These are phyloP conservation scores for Tetramorium alpestre DNA, from an alignment of 1,140 invertebrate species.

Conservation along the genomic window DNA sequence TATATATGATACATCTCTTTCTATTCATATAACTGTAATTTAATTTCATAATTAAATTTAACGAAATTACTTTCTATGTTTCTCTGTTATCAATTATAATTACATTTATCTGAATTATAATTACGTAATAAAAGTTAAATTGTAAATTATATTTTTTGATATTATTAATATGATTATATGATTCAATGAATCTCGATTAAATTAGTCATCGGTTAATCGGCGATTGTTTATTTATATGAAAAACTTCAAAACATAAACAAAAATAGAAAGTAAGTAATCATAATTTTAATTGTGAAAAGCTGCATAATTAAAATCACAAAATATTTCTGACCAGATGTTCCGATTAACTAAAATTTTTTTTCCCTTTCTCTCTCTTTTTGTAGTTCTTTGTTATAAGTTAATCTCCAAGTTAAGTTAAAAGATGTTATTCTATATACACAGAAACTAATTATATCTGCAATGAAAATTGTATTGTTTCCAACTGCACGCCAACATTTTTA, in stretches of 20 bases:
- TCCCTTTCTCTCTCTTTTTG: neutral
- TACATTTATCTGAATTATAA: neutral
- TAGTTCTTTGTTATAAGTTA: constrained; percentile 9
- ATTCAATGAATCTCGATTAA: neutral
- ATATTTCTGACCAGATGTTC: neutral
- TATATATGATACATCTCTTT: neutral
- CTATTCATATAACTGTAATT: neutral
- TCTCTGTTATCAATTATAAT: neutral
- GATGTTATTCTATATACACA: neutral
- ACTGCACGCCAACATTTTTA: neutral
- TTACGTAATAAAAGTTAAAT: constrained; percentile 12
- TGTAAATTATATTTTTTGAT: neutral
- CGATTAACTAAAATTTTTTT: neutral
- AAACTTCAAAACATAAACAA: neutral
- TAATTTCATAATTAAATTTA: neutral
- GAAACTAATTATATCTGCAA: constrained; percentile 16
- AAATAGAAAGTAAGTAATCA: constrained; percentile 6
- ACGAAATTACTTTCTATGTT: neutral
- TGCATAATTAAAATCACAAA: neutral
- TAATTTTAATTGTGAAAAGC: neutral
- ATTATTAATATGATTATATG: neutral
- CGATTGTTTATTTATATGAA: neutral
- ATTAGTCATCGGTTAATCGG: neutral
- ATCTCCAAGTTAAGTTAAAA: neutral
- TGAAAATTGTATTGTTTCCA: neutral